These are phyloP conservation scores for Macheiramphus alcinus DNA, from an alignment of 2,113 vertebrate genomes.

Conservation along the genomic window DNA sequence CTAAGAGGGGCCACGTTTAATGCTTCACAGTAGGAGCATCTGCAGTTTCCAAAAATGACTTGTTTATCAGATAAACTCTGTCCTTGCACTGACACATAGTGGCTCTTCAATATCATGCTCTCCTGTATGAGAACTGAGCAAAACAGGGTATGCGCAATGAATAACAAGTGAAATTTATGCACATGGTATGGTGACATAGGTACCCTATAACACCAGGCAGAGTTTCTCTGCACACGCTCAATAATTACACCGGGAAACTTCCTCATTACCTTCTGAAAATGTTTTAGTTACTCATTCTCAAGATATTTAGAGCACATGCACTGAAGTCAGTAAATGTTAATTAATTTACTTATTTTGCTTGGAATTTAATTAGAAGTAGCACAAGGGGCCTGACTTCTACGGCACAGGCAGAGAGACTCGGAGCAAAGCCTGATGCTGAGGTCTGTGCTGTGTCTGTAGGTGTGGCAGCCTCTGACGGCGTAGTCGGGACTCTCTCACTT, in stretches of 20 bases:
- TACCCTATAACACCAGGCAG: neutral
- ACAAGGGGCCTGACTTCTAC: neutral
- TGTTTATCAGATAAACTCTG: conserved; percentile 83
- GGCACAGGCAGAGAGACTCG: neutral
- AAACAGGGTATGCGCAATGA: conserved; percentile 51
- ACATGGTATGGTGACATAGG: neutral
- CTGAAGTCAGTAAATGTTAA: neutral
- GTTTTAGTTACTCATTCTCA: neutral
- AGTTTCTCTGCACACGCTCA: neutral
- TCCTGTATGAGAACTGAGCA: conserved; percentile 59
- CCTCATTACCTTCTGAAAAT: neutral
- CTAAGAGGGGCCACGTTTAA: conserved; percentile 78
- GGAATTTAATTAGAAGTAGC: neutral
- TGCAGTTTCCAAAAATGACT: conserved; percentile 80
- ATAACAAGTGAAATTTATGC: conserved; percentile 56
- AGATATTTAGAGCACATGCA: neutral
- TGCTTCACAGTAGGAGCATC: conserved; percentile 79
- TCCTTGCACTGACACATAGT: conserved; percentile 76
- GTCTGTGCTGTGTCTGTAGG: neutral
- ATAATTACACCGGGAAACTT: neutral
- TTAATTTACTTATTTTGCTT: conserved; percentile 36
- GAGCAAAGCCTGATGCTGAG: neutral
- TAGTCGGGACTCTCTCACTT: neutral
- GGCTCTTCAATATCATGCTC: conserved; percentile 69
- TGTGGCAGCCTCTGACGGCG: neutral